Evolutionary conservation across 2,113 vertebrate genomes (phyloP), one percentile per base, ranked within the genome.

Genomic region (Archocentrus centrarchus): DNA sequence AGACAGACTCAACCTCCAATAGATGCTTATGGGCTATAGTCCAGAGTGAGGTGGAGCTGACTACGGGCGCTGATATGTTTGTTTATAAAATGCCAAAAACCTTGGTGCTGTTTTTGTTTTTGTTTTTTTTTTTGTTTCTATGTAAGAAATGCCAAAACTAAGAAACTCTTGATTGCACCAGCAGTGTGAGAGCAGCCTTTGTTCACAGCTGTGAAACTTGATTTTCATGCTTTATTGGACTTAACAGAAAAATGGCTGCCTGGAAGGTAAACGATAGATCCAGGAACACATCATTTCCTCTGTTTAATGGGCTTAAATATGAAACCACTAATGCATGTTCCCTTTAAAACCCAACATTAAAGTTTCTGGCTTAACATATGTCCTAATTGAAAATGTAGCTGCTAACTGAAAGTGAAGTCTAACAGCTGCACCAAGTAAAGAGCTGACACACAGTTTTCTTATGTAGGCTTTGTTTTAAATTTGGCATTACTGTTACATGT

Each of bases 221-320:
- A 30, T 70, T 70, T 70, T 70, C 66, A 70, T 70, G 44, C 24
- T 70, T 32, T 70, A 70, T 70, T 70, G 66, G 24, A 53, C 66
- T 70, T 30, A 11, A 70, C 24, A 1, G 17, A 70, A 70, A 70
- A 70, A 50, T 53, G 1, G 66, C 66, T 32, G 66, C 66, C 66
- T 70, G 66, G 66, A 50, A 70, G 66, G 6, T 11, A 50, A 14
- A 1, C 44, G 15, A 70, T 70, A 24, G 24, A 70, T 70, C 44
- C 1, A 2, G 30, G 41, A 50, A 70, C 66, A 50, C 24, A 27
- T 50, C 30, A 70, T 50, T 70, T 30, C 41, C 41, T 70, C 66
- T 2, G 0, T 50, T 27, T 70, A 70, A 70, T 70, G 66, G 66
- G 9, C 66, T 53, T 53, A 70, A 20, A 70, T 70, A 70, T 70